Base-by-base conservation (phyloP, 2,888 invertebrate genomes). In the Argynnis bischoffii region DNA sequence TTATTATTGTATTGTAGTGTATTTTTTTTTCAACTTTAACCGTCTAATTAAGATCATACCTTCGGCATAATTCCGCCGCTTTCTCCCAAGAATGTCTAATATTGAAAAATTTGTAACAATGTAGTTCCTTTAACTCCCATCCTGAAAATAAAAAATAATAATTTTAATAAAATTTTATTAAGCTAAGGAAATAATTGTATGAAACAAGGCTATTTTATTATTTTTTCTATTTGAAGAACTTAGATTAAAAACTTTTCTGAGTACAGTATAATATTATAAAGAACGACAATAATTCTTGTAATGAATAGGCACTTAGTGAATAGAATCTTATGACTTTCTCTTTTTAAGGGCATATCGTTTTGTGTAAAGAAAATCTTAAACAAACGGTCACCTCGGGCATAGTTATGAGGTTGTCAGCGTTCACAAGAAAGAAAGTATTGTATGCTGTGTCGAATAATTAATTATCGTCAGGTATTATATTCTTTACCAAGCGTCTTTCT, bases 71-170 rank as follows among this genome's bases (percentile, higher is more conserved):
- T 93, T 98, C 97, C 75, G 97, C 98, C 77, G 98, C 97, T 93
- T 97, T 98, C 92, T 97, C 97, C 98, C 98, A 98, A 75, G 98
- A 98, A 94, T 98, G 98, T 89, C 96, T 96, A 86, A 98, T 98
- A 92, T 97, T 97, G 93, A 98, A 98, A 93, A 97, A 98, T 94
- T 97, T 98, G 93, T 98, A 98, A 93, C 98, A 98, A 90, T 97
- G 95, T 81, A 98, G 95, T 82, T 98, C 98, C 92, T 95, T 95
- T 79, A 98, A 94, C 91, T 97, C 97, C 98, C 98, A 98, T 83
- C 97, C 98, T 98, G 95, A 64, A 95, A 95, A 83, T 81, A 88
- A 87, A 81, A 77, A 26, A 26, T 4, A 79, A 69, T 78, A 64
- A 64, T 65, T 64, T 69, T 64, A 63, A 64, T 71, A 69, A 64